phyloP scores from a whole-genome alignment of 2,888 invertebrate species.

The Leptarthrus brevirostris region DNA sequence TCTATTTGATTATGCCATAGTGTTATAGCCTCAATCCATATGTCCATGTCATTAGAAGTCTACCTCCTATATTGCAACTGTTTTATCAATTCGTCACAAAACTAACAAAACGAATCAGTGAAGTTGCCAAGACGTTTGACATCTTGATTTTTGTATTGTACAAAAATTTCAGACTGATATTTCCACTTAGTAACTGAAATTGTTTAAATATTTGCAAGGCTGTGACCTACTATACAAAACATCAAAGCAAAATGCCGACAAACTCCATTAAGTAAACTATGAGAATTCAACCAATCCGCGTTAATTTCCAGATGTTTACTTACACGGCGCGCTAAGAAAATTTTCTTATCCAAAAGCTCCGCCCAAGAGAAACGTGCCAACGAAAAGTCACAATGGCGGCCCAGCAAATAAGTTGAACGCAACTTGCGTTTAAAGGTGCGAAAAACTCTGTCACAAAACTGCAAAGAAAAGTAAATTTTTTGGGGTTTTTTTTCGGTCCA shows the following conservation, averaged over 20 bases:
- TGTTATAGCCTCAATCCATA: no score
- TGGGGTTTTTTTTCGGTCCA: constrained; percentile 25
- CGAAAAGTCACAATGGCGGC: constrained; percentile 35
- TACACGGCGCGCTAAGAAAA: constrained; percentile 3
- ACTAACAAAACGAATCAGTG: no score
- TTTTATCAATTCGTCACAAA: no score
- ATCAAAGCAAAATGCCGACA: constrained; percentile 29
- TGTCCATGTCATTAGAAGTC: no score
- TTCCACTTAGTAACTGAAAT: not conserved
- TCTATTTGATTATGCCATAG: no score
- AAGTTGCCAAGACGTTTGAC: no score
- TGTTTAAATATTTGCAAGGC: not conserved
- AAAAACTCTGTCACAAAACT: constrained; percentile 23
- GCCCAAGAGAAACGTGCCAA: constrained; percentile 16
- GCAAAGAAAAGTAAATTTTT: constrained; percentile 23
- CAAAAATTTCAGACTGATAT: no score
- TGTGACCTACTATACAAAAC: not conserved
- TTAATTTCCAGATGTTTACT: not conserved
- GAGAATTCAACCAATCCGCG: constrained; percentile 11
- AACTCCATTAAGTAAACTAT: not conserved
- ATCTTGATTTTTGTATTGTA: no score
- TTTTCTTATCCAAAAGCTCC: constrained; percentile 31
- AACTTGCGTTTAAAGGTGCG: constrained; percentile 11
- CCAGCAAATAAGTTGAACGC: no score
- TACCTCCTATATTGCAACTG: no score